Conservation (phyloP, 2,113 vertebrate genomes). For the Mixornis gularis region DNA sequence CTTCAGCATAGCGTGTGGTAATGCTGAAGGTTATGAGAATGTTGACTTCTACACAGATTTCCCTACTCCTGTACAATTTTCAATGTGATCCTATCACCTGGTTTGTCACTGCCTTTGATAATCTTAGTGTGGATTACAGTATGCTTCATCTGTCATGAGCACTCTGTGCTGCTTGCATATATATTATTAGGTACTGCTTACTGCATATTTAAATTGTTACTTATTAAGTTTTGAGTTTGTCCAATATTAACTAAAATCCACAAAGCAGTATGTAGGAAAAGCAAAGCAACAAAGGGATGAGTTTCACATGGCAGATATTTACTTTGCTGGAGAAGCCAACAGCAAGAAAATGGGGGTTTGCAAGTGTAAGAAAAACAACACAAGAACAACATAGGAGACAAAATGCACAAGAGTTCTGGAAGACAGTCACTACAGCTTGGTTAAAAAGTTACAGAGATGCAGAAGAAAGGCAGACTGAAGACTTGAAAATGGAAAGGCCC, state of each 20-base stretch:
- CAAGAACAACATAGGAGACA: fast-evolving
- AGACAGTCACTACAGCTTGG: neutral
- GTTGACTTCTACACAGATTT: neutral
- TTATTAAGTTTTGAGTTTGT: neutral
- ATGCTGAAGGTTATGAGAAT: neutral
- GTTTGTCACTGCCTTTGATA: neutral
- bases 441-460: neutral
- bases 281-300: neutral
- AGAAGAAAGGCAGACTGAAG: neutral
- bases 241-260: neutral
- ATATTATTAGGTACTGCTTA: neutral
- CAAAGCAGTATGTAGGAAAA: neutral
- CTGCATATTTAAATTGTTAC: neutral
- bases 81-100: fast-evolving
- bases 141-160: neutral
- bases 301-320: neutral
- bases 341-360: neutral
- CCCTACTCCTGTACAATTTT: neutral
- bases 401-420: neutral
- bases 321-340: neutral
- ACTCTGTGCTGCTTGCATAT: neutral
- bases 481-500: neutral
- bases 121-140: neutral
- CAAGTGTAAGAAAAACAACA: neutral
- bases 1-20: fast-evolving